Evolutionary conservation across 2,888 invertebrate genomes (phyloP).

Genomic region (Mantis religiosa): DNA sequence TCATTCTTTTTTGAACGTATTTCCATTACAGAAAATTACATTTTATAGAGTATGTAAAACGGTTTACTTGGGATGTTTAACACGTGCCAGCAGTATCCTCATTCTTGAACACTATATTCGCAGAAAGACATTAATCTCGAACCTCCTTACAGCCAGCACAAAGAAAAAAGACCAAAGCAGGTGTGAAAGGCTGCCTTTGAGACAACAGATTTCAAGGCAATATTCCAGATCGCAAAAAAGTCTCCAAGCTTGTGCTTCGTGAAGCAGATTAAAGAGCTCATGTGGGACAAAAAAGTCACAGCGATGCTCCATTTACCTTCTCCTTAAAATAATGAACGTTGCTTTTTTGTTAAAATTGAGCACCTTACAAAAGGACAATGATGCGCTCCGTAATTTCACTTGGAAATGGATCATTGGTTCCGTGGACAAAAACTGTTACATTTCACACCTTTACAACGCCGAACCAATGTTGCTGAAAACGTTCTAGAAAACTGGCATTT

Average conservation of each 20-base stretch:
- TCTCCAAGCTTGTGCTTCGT: neutral
- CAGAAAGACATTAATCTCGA: too few relatives aligned
- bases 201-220: neutral
- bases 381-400: neutral
- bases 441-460: neutral
- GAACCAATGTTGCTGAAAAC: neutral
- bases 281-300: neutral
- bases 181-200: neutral
- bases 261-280: neutral
- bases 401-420: neutral
- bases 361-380: neutral
- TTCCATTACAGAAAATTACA: too few relatives aligned
- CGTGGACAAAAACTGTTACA: neutral
- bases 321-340: neutral
- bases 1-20: too few relatives aligned
- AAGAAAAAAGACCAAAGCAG: neutral
- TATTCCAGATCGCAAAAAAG: neutral
- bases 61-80: too few relatives aligned
- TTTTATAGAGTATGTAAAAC: too few relatives aligned
- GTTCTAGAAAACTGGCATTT: too few relatives aligned
- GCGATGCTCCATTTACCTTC: neutral
- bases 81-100: too few relatives aligned
- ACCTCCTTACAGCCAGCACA: too few relatives aligned
- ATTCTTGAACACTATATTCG: too few relatives aligned
- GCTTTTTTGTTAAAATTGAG: neutral